phyloP scores from a whole-genome alignment of 1,140 invertebrate species.

The Trialeurodes vaporariorum region DNA sequence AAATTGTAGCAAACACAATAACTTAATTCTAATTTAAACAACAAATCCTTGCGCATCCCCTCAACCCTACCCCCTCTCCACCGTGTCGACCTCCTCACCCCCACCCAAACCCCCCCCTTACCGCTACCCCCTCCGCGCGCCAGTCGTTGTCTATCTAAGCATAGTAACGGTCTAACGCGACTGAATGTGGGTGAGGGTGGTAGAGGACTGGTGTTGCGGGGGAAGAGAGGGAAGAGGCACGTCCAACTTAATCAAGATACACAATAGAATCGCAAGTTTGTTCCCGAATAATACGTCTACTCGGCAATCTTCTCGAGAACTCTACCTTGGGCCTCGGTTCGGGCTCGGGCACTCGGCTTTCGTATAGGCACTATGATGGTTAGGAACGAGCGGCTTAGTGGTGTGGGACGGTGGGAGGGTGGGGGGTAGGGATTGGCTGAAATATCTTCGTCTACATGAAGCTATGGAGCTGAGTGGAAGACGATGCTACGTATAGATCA shows the following conservation, averaged over 20 bases:
- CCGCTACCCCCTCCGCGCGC: too few species aligned
- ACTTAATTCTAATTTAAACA: conserved; percentile 1
- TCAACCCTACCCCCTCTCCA: too few species aligned
- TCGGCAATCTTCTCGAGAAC: background rate
- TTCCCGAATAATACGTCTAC: background rate
- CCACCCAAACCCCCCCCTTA: too few species aligned
- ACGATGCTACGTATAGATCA: background rate
- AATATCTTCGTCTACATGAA: background rate
- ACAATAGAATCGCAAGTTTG: background rate
- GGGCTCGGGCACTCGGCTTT: background rate
- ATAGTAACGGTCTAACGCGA: background rate
- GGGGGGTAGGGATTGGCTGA: background rate
- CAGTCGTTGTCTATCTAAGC: background rate
- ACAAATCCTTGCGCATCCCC: background rate
- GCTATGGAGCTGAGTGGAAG: too few species aligned
- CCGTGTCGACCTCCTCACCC: too few species aligned
- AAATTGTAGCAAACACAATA: conserved; percentile 1
- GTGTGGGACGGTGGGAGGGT: background rate
- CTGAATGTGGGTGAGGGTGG: too few species aligned
- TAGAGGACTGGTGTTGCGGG: background rate
- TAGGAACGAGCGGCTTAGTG: too few species aligned
- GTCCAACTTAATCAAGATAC: background rate
- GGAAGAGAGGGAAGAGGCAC: too few species aligned
- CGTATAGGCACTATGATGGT: background rate
- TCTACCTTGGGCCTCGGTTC: background rate